Percentiles rank a stretch among this genome's conserved stretches.
These are phyloP conservation scores for Tyto alba DNA, from an alignment of 2,113 vertebrate genomes.

Conservation along the genomic window DNA sequence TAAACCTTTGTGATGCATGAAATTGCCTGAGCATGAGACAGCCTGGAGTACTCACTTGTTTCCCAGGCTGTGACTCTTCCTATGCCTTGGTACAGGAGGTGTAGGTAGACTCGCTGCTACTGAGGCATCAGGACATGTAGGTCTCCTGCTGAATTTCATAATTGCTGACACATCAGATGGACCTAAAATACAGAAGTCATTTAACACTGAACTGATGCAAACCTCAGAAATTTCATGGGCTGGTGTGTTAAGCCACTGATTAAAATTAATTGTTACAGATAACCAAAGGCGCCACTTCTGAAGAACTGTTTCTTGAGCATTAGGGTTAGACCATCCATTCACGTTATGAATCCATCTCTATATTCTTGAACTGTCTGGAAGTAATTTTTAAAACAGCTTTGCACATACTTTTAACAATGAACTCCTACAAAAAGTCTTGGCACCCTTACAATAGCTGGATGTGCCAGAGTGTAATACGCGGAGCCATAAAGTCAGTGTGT, in stretches of 20 bases:
- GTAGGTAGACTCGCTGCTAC: slow-evolving; percentile 83
- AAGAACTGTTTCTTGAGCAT: background rate
- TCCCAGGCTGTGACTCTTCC: slow-evolving; percentile 96
- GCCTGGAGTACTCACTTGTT: slow-evolving; percentile 83
- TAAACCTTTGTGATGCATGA: background rate
- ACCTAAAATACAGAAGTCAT: slow-evolving; percentile 72
- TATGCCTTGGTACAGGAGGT: slow-evolving; percentile 88
- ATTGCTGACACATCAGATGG: slow-evolving; percentile 78
- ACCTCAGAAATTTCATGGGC: background rate
- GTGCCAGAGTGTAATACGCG: background rate
- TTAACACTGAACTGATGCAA: background rate
- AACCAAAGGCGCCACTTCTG: background rate
- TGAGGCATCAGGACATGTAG: slow-evolving; percentile 91
- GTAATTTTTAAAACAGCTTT: background rate
- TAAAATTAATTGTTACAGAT: background rate
- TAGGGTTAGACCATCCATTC: background rate
- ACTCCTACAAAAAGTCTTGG: background rate
- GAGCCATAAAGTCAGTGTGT: background rate
- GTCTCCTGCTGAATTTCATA: slow-evolving; percentile 83
- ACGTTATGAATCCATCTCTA: background rate
- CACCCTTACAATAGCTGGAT: background rate
- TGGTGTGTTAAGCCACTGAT: background rate
- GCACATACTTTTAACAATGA: background rate
- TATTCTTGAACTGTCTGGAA: background rate
- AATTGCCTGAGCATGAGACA: background rate